Conservation (phyloP, 2,797 vertebrate species). For the Champsocephalus esox region DNA sequence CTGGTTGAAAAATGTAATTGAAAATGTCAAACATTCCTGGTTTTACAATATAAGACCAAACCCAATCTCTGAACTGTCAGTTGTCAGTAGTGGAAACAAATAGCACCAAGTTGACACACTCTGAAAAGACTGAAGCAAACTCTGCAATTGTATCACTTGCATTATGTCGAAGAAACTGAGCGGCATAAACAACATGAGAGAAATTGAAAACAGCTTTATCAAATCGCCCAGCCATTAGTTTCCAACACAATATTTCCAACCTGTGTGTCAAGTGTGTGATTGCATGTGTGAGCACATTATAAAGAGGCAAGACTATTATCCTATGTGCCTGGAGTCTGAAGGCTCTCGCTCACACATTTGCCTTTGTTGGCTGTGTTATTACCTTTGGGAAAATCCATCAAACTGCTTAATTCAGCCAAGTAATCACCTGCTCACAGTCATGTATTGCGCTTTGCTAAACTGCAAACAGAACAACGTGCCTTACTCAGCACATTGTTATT, state of each 20-base stretch:
- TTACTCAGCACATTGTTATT: slow-evolving; percentile 62
- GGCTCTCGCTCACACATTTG: slow-evolving; percentile 53
- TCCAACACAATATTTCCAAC: slow-evolving; percentile 7
- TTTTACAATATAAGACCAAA: slow-evolving; percentile 30
- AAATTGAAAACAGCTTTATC: slow-evolving; percentile 30
- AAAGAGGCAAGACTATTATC: slow-evolving; percentile 29
- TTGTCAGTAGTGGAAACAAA: slow-evolving; percentile 11
- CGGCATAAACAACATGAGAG: not conserved
- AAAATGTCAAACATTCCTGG: slow-evolving; percentile 38
- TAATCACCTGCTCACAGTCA: slow-evolving; percentile 70
- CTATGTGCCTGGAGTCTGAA: slow-evolving; percentile 30
- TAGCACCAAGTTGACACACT: slow-evolving; percentile 10
- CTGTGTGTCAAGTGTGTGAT: slow-evolving; percentile 30
- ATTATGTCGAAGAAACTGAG: slow-evolving; percentile 3
- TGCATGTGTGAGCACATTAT: not conserved
- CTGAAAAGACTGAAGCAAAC: slow-evolving; percentile 13
- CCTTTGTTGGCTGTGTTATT: slow-evolving; percentile 61
- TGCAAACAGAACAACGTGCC: slow-evolving; percentile 50
- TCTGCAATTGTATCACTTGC: slow-evolving; percentile 16
- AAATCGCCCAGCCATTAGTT: slow-evolving; percentile 26
- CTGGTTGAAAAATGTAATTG: slow-evolving; percentile 28
- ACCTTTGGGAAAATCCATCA: slow-evolving; percentile 69
- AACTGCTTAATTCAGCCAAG: slow-evolving; percentile 60
- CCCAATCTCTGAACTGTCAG: slow-evolving; percentile 25
- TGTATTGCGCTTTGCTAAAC: slow-evolving; percentile 64